A percentile compares a stretch with the other conserved stretches of the same genome.
Evolutionary conservation across 2,888 invertebrate genomes (phyloP).

Genomic region (Conus canariensis): DNA sequence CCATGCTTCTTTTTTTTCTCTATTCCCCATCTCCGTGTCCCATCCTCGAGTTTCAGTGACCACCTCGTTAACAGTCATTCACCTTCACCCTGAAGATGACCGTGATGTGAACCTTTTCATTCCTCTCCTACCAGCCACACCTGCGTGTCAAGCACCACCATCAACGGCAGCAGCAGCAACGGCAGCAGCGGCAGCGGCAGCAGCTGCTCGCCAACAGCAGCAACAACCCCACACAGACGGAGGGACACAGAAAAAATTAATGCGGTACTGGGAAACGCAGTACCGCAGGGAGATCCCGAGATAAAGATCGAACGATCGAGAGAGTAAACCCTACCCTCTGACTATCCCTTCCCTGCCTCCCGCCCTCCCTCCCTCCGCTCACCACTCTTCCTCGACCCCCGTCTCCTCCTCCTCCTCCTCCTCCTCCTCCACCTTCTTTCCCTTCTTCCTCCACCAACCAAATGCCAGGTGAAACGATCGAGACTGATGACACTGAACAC

Average conservation of each 20-base stretch:
- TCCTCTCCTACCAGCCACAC: not conserved
- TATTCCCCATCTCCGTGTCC: too few relatives aligned
- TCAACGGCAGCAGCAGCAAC: not conserved
- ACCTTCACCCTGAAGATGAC: too few relatives aligned
- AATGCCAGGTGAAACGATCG: not conserved
- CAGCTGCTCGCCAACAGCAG: not conserved
- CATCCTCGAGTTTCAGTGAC: not conserved
- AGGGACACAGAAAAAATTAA: constrained; percentile 25
- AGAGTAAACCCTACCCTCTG: not conserved
- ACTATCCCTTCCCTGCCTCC: not conserved
- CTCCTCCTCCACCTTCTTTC: too few relatives aligned
- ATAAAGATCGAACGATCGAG: constrained; percentile 11
- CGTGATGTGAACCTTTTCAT: not conserved
- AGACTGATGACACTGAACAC: not conserved
- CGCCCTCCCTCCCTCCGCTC: not conserved
- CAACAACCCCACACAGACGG: not conserved
- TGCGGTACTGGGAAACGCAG: not conserved
- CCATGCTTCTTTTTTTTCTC: not conserved
- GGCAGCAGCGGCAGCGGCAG: not conserved
- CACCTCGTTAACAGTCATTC: not conserved
- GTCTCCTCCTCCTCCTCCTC: not conserved
- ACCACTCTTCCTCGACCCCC: not conserved
- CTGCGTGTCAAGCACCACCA: not conserved
- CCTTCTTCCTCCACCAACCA: not conserved
- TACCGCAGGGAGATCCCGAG: not conserved